Percentiles rank a stretch among this genome's conserved stretches.
Evolutionary conservation across 2,888 invertebrate genomes (phyloP).

Genomic region (Cerastis rubricosa): DNA sequence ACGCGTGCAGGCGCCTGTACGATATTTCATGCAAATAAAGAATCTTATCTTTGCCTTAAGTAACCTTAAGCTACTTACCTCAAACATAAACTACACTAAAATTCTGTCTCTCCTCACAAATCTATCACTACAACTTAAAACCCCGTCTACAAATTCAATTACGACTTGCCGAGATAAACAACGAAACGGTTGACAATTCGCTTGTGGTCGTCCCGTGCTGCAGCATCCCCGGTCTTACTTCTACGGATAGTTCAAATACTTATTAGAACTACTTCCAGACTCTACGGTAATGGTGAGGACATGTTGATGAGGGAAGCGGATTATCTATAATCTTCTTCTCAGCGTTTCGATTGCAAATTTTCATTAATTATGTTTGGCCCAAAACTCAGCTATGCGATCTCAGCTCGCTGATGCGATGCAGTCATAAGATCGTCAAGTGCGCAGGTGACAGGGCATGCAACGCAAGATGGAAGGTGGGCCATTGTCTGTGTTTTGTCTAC

Average conservation of each 20-base stretch:
- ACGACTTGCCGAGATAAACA: conserved; percentile 16
- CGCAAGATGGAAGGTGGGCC: no score
- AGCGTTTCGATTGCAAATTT: no score
- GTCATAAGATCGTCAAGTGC: no score
- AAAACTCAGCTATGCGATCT: no score
- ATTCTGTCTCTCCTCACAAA: neutral
- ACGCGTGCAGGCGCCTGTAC: no score
- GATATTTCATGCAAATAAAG: no score
- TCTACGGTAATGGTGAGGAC: conserved; percentile 47
- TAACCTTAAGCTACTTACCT: neutral
- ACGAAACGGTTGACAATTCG: conserved; percentile 13
- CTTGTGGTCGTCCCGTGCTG: conserved; percentile 4
- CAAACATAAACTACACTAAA: neutral
- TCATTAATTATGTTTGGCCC: no score
- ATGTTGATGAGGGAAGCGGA: conserved; percentile 28
- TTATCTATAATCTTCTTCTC: no score
- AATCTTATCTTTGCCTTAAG: no score
- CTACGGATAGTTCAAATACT: conserved; percentile 76
- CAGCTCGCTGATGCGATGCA: no score
- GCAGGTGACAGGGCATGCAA: no score
- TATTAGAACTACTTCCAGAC: conserved; percentile 72
- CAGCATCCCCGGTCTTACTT: conserved; percentile 54
- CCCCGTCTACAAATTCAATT: conserved; percentile 25
- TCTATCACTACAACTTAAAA: neutral
- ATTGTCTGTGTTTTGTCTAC: no score